Percentiles rank a stretch among this genome's conserved stretches.
Evolutionary conservation across 1,140 invertebrate species (phyloP).

Genomic region (Drosophila kurseongensis): DNA sequence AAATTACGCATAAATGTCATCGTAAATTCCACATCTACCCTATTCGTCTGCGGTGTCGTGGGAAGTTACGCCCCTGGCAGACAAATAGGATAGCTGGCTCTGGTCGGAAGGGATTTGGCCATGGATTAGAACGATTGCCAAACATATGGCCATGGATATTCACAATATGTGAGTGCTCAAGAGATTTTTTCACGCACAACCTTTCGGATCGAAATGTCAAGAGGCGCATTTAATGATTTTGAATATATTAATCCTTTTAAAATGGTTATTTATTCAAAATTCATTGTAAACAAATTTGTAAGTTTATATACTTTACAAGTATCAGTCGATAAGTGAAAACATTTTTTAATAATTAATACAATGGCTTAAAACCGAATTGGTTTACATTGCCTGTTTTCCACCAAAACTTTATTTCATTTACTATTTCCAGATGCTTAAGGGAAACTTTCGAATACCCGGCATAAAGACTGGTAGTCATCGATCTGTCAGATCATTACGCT

Average conservation of each 20-base stretch:
- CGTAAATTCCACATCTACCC: slow-evolving; percentile 63
- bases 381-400: not conserved
- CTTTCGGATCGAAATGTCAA: too few species aligned
- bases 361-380: not conserved
- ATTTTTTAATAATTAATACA: too few species aligned
- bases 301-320: too few species aligned
- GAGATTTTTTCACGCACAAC: slow-evolving; percentile 2
- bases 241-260: too few species aligned
- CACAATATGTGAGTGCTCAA: slow-evolving; percentile 12
- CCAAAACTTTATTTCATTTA: slow-evolving; percentile 1
- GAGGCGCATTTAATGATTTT: too few species aligned
- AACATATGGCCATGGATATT: slow-evolving; percentile 20
- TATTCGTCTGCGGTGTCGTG: slow-evolving; percentile 33
- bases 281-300: too few species aligned
- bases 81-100: slow-evolving; percentile 6
- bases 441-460: slow-evolving; percentile 7
- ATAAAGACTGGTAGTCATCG: slow-evolving; percentile 35
- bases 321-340: too few species aligned
- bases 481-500: slow-evolving; percentile 18
- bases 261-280: too few species aligned
- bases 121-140: slow-evolving; percentile 37
- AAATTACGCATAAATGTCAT: slow-evolving; percentile 77
- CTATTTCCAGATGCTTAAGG: not conserved
- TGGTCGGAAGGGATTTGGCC: slow-evolving; percentile 42
- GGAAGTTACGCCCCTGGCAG: slow-evolving; percentile 54